phyloP scores from a whole-genome alignment of 2,888 invertebrate species.

The Chrysodeixis includens region DNA sequence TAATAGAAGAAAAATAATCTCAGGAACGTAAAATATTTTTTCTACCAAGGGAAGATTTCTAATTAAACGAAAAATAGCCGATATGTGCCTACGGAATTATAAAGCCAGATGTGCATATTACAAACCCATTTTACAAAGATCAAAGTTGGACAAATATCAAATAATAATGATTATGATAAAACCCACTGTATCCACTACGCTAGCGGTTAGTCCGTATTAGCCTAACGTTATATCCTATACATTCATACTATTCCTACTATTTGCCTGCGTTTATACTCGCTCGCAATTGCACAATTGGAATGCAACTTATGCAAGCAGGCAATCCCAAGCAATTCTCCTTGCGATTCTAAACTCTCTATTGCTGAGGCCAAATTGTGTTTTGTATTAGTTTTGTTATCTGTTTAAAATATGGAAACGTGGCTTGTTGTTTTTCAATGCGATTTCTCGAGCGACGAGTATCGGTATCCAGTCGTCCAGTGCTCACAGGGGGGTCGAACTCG shows the following conservation, averaged over 20 bases:
- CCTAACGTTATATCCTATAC: slow-evolving; percentile 1
- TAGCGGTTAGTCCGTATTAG: not conserved
- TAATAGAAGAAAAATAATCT: too few relatives aligned
- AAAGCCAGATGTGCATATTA: not conserved
- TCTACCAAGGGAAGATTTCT: too few relatives aligned
- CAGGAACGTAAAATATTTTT: too few relatives aligned
- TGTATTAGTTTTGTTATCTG: not conserved
- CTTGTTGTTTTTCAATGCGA: not conserved
- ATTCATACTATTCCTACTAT: not conserved
- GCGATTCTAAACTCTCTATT: slow-evolving; percentile 4
- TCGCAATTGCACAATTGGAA: slow-evolving; percentile 4
- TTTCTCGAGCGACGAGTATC: not conserved
- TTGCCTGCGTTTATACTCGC: slow-evolving; percentile 2
- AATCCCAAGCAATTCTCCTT: not conserved
- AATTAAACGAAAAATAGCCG: too few relatives aligned
- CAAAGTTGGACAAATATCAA: too few relatives aligned
- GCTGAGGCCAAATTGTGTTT: not conserved
- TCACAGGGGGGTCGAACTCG: not conserved
- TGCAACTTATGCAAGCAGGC: not conserved
- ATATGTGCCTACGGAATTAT: too few relatives aligned
- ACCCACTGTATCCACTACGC: not conserved
- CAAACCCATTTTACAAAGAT: not conserved
- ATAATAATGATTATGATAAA: too few relatives aligned
- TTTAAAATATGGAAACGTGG: slow-evolving; percentile 1
- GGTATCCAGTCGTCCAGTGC: not conserved